Conservation (phyloP, 1,140 invertebrate species). For the Matsumurasca onukii region DNA sequence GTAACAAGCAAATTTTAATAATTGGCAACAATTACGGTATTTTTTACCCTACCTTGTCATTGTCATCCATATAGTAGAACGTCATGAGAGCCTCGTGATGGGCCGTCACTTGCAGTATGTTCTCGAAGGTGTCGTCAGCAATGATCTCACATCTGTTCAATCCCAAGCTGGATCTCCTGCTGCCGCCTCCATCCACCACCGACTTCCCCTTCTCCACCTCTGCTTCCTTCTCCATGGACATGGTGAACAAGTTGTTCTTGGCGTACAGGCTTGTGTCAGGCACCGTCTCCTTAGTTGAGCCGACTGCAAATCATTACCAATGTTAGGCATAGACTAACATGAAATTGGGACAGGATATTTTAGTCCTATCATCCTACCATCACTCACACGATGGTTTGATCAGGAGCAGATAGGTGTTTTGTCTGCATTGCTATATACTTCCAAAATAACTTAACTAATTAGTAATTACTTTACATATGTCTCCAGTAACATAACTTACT, state of each 20-base stretch:
- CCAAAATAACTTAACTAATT: not conserved
- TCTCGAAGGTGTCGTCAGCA: slow-evolving; percentile 76
- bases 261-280: slow-evolving; percentile 26
- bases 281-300: slow-evolving; percentile 38
- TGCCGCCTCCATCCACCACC: too few species aligned
- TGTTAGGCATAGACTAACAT: not conserved
- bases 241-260: slow-evolving; percentile 16
- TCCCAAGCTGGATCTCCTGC: slow-evolving; percentile 50
- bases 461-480: not conserved
- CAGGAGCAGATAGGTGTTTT: not conserved
- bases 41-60: slow-evolving; percentile 66
- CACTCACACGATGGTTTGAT: not conserved
- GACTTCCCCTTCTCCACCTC: slow-evolving; percentile 44
- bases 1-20: too few species aligned
- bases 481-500: slow-evolving; percentile 1
- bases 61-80: slow-evolving; percentile 86
- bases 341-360: not conserved
- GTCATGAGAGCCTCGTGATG: slow-evolving; percentile 86
- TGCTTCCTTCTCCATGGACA: slow-evolving; percentile 40
- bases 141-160: not conserved
- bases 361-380: not conserved
- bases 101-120: slow-evolving; percentile 75
- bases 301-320: slow-evolving; percentile 25
- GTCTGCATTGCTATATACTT: slow-evolving; percentile 6
- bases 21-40: too few species aligned